Percentiles rank a stretch among this genome's conserved stretches.
These are phyloP conservation scores for Drosophila baimaii DNA, from an alignment of 1,140 invertebrate species.

Conservation along the genomic window DNA sequence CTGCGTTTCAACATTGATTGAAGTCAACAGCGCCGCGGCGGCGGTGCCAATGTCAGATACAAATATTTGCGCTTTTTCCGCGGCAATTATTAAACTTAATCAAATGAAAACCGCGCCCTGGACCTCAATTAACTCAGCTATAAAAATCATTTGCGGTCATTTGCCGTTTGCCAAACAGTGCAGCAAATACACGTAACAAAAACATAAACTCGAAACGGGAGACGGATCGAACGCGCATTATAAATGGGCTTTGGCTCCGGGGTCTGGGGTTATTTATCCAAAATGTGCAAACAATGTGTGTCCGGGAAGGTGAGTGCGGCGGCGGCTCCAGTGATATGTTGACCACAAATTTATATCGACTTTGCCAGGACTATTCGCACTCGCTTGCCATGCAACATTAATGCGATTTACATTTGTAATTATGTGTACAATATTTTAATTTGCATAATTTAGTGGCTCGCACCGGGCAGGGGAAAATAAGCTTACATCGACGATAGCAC, in stretches of 20 bases:
- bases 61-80: constrained; percentile 63
- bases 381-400: constrained; percentile 62
- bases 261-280: constrained; percentile 19
- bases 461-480: not conserved
- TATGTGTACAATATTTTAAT: constrained; percentile 81
- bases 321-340: constrained; percentile 57
- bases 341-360: constrained; percentile 75
- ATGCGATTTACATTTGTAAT: constrained; percentile 81
- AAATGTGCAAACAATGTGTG: constrained; percentile 36
- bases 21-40: constrained; percentile 23
- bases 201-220: constrained; percentile 12
- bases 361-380: constrained; percentile 57
- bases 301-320: constrained; percentile 38
- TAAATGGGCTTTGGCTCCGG: constrained; percentile 4
- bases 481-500: constrained; percentile 2
- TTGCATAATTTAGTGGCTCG: constrained; percentile 73
- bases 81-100: constrained; percentile 79
- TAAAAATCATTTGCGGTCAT: constrained; percentile 77
- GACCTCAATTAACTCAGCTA: constrained; percentile 76
- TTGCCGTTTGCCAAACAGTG: constrained; percentile 33
- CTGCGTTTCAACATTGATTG: constrained; percentile 33
- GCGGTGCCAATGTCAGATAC: constrained; percentile 20
- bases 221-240: constrained; percentile 50
- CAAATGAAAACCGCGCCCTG: constrained; percentile 71
- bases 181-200: constrained; percentile 5